A percentile compares a stretch with the other conserved stretches of the same genome.
Evolutionary conservation across 1,140 invertebrate species (phyloP).

Genomic region (Halictus rubicundus): DNA sequence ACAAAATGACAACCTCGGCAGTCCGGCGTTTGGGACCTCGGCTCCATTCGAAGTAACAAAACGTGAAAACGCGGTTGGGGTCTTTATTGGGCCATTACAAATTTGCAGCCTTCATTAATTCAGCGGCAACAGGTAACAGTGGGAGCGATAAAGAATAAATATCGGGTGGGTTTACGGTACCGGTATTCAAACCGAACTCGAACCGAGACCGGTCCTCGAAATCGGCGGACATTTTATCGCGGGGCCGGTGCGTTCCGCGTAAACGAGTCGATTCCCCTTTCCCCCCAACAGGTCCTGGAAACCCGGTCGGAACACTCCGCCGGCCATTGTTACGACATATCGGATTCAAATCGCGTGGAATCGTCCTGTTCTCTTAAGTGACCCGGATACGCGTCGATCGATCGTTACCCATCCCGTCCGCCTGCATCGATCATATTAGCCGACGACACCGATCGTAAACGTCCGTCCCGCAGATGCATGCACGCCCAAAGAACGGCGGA

Average conservation of each 20-base stretch:
- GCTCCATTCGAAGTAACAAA: too few relatives aligned
- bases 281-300: background rate
- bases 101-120: constrained; percentile 6
- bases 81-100: background rate
- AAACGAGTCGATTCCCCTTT: background rate
- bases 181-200: too few relatives aligned
- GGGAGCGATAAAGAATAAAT: background rate
- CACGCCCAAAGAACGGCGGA: background rate
- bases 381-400: constrained; percentile 4
- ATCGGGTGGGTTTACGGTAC: background rate
- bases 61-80: too few relatives aligned
- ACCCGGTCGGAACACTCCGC: too few relatives aligned
- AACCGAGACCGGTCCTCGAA: background rate
- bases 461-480: background rate
- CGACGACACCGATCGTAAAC: constrained; percentile 8
- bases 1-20: too few relatives aligned
- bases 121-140: background rate
- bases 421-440: constrained; percentile 13
- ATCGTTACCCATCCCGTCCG: background rate
- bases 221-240: constrained; percentile 3
- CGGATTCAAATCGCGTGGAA: constrained; percentile 12
- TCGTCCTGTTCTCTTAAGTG: constrained; percentile 18
- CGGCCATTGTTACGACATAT: background rate
- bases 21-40: too few relatives aligned
- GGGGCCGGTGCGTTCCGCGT: background rate